phyloP scores from a whole-genome alignment of 2,888 invertebrate genomes.

The Andrena camellia region DNA sequence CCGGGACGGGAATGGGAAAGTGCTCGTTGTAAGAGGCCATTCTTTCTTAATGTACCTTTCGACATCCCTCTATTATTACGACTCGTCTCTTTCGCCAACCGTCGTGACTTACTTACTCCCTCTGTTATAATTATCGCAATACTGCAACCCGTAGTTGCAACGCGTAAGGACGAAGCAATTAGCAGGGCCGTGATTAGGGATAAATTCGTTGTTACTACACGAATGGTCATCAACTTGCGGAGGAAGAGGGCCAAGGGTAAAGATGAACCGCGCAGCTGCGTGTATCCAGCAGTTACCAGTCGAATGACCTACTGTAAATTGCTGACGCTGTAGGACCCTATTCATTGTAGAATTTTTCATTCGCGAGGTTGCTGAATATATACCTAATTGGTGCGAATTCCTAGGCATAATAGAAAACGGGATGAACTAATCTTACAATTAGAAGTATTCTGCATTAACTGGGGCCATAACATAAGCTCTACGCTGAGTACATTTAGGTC shows the following conservation, averaged over 20 bases:
- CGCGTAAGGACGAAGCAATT: conserved; percentile 28
- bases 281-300: background rate
- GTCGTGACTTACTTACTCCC: conserved; percentile 50
- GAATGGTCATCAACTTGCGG: background rate
- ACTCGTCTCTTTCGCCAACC: conserved; percentile 76
- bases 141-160: conserved; percentile 67
- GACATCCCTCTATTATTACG: conserved; percentile 75
- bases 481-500: too few species aligned
- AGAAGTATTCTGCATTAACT: too few species aligned
- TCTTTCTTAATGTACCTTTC: conserved; percentile 79
- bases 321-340: background rate
- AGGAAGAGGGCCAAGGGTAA: background rate
- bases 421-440: too few species aligned
- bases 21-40: conserved; percentile 92
- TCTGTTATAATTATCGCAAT: conserved; percentile 75
- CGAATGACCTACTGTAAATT: background rate
- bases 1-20: conserved; percentile 92
- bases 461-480: too few species aligned
- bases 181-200: background rate
- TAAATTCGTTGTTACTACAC: background rate
- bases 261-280: background rate
- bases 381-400: too few species aligned
- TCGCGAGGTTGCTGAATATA: too few species aligned
- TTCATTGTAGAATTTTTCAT: background rate
- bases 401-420: too few species aligned